Evolutionary conservation across 2,113 vertebrate genomes (phyloP), one percentile per base, ranked within the genome.

Genomic region (Monopterus albus): DNA sequence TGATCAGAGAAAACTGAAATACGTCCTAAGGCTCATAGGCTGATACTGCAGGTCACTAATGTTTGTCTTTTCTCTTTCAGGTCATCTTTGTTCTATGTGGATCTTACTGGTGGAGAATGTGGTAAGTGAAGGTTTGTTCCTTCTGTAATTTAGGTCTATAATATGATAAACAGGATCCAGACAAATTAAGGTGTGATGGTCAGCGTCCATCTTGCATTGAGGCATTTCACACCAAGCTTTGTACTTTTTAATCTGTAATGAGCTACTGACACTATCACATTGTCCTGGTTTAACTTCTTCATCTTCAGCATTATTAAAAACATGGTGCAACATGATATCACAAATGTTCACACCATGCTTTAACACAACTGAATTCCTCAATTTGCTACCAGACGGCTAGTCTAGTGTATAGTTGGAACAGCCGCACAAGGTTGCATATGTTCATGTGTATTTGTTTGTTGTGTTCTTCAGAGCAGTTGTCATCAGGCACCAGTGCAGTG

Each of bases 81-180:
- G 84, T 97, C 96, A 0, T 95, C 93, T 15, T 89, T 99, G 64
- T 99, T 95, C 88, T 92, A 96, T 17, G 93, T 97, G 89, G 95
- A 99, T 87, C 92, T 98, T 69, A 93, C 80, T 1, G 91, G 93
- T 1, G 89, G 95, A 0, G 87, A 87, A 86, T 98, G 96, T 25
- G 95, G 98, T 99, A 92, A 94, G 95, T 70, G 12, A 58, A 21
- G 38, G 14, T 9, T 21, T 45, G 18, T 51, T 58, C 6, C 2
- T 28, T 45, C 1, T 38, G 1, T 23, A 15, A 2, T 49, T 58
- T 43, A 31, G 0, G 25, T 69, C 7, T 18, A 7, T 15, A 15
- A 6, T 25, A 10, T 42, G 7, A 35, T 36, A 6, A 61, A 39
- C 21, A 23, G 18, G 18, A 39, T 18, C 29, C 11, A 28, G 4